Base-by-base conservation (phyloP, 2,113 vertebrate species). In the Ibidorhyncha struthersii region DNA sequence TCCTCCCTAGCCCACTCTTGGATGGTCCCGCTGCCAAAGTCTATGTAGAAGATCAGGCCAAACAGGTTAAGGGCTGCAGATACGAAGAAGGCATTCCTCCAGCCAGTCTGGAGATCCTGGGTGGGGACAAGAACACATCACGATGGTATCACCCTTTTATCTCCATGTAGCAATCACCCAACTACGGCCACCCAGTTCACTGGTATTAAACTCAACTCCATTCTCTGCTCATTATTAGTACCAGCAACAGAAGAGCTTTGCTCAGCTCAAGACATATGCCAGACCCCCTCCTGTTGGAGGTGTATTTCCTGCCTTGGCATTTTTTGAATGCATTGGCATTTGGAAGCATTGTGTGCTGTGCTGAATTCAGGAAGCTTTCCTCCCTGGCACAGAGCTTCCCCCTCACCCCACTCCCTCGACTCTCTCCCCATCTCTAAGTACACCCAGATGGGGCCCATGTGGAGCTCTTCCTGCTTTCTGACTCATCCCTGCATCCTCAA, bases 1-100 rank as follows among this genome's bases (percentile, higher is more conserved):
- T 97, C 95, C 15, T 98, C 98, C 61, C 90, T 27, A 19, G 98
- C 98, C 99, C 99, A 98, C 14, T 91, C 92, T 71, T 99, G 98
- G 61, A 98, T 30, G 78, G 98, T 85, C 29, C 95, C 98, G 8
- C 94, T 97, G 93, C 98, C 98, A 43, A 98, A 98, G 29, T 97
- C 18, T 1, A 91, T 62, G 94, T 38, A 99, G 93, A 98, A 17
- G 40, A 98, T 7, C 5, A 98, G 97, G 16, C 98, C 98, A 11
- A 71, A 26, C 2, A 93, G 36, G 53, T 95, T 98, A 93, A 99
- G 79, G 40, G 82, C 98, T 2, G 98, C 98, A 0, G 98, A 83
- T 12, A 98, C 3, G 74, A 95, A 98, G 97, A 98, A 99, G 58
- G 98, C 97, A 21, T 91, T 98, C 56, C 86, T 98, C 98, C 98